phyloP scores from a whole-genome alignment of 2,888 invertebrate genomes.

The Polyommatus icarus region DNA sequence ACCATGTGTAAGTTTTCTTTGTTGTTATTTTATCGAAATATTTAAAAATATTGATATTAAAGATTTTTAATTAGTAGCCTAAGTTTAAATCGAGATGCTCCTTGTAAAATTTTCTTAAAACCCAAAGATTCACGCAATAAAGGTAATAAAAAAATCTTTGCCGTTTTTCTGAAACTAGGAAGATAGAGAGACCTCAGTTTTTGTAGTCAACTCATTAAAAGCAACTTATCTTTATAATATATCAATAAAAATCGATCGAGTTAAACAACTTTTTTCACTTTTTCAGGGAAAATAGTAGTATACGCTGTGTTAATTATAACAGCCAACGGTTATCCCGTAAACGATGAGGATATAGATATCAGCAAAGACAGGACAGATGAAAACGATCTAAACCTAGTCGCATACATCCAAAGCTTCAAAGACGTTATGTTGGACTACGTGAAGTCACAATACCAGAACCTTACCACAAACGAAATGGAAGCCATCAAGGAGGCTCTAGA shows the following conservation, averaged over 20 bases:
- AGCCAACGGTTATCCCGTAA: constrained; percentile 33
- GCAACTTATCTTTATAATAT: too few relatives aligned
- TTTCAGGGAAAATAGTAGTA: constrained; percentile 36
- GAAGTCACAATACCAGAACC: constrained; percentile 41
- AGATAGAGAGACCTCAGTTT: too few relatives aligned
- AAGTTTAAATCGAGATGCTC: too few relatives aligned
- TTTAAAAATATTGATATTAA: not conserved
- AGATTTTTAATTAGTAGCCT: too few relatives aligned
- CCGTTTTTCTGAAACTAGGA: too few relatives aligned
- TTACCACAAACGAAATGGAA: constrained; percentile 42
- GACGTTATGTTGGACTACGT: constrained; percentile 46
- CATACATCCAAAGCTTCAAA: constrained; percentile 46
- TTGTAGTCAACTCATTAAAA: too few relatives aligned
- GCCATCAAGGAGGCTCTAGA: constrained; percentile 44
- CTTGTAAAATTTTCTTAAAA: too few relatives aligned
- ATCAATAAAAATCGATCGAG: too few relatives aligned
- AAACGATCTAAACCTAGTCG: constrained; percentile 36
- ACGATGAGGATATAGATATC: constrained; percentile 34
- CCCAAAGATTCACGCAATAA: too few relatives aligned
- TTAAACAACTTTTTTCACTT: constrained; percentile 31
- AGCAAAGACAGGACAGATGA: constrained; percentile 3
- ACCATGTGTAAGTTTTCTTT: constrained; percentile 35
- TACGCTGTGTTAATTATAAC: constrained; percentile 33
- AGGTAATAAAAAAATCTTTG: too few relatives aligned
- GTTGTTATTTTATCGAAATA: not conserved